A percentile compares a stretch with the other conserved stretches of the same genome.
These are phyloP conservation scores for Rapana venosa DNA, from an alignment of 2,888 invertebrate species.

Conservation along the genomic window DNA sequence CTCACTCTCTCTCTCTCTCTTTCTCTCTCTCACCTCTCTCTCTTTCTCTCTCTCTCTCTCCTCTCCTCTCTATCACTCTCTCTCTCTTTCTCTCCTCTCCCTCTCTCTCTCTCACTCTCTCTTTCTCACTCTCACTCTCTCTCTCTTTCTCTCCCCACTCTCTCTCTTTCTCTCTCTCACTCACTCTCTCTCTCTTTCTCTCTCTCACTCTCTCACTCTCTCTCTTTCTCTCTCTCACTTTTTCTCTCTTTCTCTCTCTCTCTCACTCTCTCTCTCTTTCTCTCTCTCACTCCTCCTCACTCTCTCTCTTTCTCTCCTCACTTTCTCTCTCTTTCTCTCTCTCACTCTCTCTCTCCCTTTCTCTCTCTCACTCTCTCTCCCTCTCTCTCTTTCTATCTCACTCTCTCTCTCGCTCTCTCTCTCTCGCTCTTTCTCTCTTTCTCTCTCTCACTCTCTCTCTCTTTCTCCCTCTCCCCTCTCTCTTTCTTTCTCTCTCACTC, in stretches of 20 bases:
- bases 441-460: neutral
- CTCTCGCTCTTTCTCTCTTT: neutral
- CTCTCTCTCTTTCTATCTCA: neutral
- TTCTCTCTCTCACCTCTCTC: no score
- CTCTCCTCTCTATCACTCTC: neutral
- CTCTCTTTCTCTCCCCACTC: neutral
- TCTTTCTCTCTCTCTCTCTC: neutral
- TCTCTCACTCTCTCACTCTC: neutral
- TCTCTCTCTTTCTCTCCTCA: neutral
- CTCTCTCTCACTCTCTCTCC: neutral
- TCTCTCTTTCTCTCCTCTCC: no score
- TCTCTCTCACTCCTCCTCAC: neutral
- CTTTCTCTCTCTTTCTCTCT: neutral
- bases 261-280: neutral
- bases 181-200: neutral
- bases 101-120: no score
- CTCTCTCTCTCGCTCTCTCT: neutral
- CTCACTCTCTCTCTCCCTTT: neutral
- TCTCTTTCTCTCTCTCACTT: neutral
- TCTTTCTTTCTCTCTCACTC: neutral
- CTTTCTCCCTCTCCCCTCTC: neutral
- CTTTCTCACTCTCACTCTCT: no score
- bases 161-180: neutral
- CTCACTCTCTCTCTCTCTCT: no score
- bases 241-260: neutral